phyloP scores from a whole-genome alignment of 2,797 vertebrate species.

The Chelon labrosus region DNA sequence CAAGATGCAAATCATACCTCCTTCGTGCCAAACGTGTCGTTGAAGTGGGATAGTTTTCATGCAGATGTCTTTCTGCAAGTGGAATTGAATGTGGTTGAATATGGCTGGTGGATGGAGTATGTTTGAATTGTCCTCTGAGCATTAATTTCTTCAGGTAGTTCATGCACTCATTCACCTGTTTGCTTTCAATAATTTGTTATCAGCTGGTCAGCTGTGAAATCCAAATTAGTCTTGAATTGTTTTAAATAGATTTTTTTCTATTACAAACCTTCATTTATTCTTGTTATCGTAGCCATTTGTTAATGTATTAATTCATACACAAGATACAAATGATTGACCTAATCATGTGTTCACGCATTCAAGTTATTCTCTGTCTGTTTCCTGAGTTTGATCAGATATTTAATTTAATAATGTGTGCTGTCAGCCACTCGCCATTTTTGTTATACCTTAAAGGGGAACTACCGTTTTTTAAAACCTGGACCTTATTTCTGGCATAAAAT shows the following conservation, averaged over 20 bases:
- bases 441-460: too few relatives aligned
- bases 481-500: too few relatives aligned
- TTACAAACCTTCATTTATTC: neutral
- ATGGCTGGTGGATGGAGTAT: too few relatives aligned
- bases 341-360: too few relatives aligned
- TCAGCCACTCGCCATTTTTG: too few relatives aligned
- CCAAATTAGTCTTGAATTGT: neutral
- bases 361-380: too few relatives aligned
- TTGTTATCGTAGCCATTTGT: neutral
- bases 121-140: neutral
- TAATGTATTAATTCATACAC: neutral
- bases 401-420: too few relatives aligned
- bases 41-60: conserved; percentile 23
- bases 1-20: conserved; percentile 20
- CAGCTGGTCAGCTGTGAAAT: too few relatives aligned
- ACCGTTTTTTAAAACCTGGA: too few relatives aligned
- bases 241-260: neutral
- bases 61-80: conserved; percentile 7
- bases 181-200: too few relatives aligned
- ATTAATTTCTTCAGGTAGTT: neutral
- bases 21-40: conserved; percentile 35
- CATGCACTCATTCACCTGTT: neutral
- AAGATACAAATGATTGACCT: too few relatives aligned
- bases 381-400: too few relatives aligned
- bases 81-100: neutral